Evolutionary conservation across 1,140 invertebrate species (phyloP).

Genomic region (Gryon sp.): DNA sequence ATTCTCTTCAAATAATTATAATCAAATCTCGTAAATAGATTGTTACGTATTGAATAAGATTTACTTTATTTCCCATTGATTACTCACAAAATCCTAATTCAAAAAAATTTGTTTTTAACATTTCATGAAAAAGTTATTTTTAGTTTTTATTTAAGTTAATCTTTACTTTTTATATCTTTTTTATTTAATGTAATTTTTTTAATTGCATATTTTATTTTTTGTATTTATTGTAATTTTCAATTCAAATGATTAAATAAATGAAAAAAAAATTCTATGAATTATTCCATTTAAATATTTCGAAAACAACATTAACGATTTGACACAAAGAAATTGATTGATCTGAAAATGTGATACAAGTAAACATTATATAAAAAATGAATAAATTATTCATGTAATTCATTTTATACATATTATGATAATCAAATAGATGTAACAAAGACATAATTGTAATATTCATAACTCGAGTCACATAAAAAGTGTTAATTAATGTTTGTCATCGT

Average conservation of each 20-base stretch:
- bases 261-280: neutral
- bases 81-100: too few species aligned
- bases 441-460: constrained; percentile 10
- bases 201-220: too few species aligned
- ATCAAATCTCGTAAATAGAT: too few species aligned
- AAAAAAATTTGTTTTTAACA: too few species aligned
- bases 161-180: too few species aligned
- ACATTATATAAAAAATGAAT: constrained; percentile 26
- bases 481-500: constrained; percentile 18
- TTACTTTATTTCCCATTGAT: too few species aligned
- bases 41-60: too few species aligned
- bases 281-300: constrained; percentile 27
- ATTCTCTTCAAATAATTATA: too few species aligned
- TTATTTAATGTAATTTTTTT: too few species aligned
- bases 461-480: constrained; percentile 6
- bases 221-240: too few species aligned
- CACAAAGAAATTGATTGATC: constrained; percentile 6
- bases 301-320: constrained; percentile 12
- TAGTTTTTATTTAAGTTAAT: too few species aligned
- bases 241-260: neutral
- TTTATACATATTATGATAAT: constrained; percentile 8
- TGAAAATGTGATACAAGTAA: constrained; percentile 9
- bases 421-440: constrained; percentile 24
- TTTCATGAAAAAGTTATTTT: too few species aligned
- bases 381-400: constrained; percentile 38